Evolutionary conservation across 2,888 invertebrate genomes (phyloP), one percentile per base, ranked within the genome.

Genomic region (Thumatha senex): DNA sequence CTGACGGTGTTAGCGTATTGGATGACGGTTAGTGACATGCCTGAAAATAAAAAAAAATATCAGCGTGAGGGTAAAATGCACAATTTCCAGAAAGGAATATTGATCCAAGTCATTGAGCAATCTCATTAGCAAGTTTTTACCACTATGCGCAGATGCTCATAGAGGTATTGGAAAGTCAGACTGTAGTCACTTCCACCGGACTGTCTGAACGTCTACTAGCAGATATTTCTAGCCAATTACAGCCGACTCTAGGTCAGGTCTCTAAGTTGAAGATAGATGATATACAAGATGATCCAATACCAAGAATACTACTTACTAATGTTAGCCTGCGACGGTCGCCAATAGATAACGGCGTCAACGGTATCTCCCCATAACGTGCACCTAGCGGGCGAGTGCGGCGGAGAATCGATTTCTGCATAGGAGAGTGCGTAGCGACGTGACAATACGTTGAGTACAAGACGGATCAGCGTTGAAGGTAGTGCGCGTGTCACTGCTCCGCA

Each of bases 281-380:
- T n/a, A n/a, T n/a, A n/a, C n/a, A n/a, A n/a, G n/a, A n/a, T n/a
- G n/a, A n/a, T 24, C 18, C 3, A 24, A 24, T 24, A 24, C 18
- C 2, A 24, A 24, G 18, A 24, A 24, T 24, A 24, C 18, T 24
- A 92, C 94, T 92, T 79, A 95, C 96, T 94, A 58, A 95, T 95
- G 79, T 96, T 96, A 47, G 95, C 95, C 78, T 95, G 96, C 0
- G 95, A 95, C 10, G 96, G 95, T 61, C 95, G 88, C 95, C 95
- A 96, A 70, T 95, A 95, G 47, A 95, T 84, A 0, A 94, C 93
- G 36, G 92, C 90, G 3, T 92, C 92, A 0, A 95, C 92, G 8
- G 93, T 91, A 56, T 95, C 94, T 0, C 95, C 94, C 92, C 95
- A 95, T 13, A 94, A 65, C 7, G 94, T 93, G 1, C 86, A 90